A percentile compares a stretch with the other conserved stretches of the same genome.
phyloP scores from a whole-genome alignment of 1,140 invertebrate genomes.

The Pseudomyrmex sp. region DNA sequence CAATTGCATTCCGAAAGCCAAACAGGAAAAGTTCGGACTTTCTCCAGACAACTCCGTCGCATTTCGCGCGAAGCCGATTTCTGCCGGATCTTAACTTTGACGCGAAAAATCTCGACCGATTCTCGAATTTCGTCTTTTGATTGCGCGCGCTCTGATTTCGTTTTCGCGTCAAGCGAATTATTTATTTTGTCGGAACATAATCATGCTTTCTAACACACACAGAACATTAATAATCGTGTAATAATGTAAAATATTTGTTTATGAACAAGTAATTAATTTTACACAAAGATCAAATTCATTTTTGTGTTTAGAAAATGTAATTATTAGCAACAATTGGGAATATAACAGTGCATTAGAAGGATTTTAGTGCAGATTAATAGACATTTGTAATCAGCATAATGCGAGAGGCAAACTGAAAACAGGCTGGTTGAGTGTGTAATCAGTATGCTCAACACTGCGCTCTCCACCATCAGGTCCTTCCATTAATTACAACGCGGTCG shows the following conservation, averaged over 20 bases:
- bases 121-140: conserved; percentile 25
- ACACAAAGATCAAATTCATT: background rate
- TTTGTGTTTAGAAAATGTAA: background rate
- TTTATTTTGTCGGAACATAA: too few species aligned
- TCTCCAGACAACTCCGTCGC: conserved; percentile 11
- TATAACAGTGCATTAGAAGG: background rate
- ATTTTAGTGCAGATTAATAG: background rate
- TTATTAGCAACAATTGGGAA: background rate
- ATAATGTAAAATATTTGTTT: too few species aligned
- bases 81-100: conserved; percentile 66
- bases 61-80: background rate
- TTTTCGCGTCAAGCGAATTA: too few species aligned
- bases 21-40: conserved; percentile 56
- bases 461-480: conserved; percentile 51
- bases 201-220: too few species aligned
- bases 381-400: conserved; percentile 24
- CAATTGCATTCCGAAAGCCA: conserved; percentile 75
- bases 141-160: too few species aligned
- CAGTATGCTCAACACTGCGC: conserved; percentile 7
- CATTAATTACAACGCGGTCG: conserved; percentile 56
- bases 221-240: too few species aligned
- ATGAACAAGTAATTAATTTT: too few species aligned
- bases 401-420: conserved; percentile 14
- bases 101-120: conserved; percentile 61
- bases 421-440: conserved; percentile 31